Evolutionary conservation across 1,140 invertebrate genomes (phyloP), one percentile per base, ranked within the genome.

Genomic region (Ctenoplectra terminalis): DNA sequence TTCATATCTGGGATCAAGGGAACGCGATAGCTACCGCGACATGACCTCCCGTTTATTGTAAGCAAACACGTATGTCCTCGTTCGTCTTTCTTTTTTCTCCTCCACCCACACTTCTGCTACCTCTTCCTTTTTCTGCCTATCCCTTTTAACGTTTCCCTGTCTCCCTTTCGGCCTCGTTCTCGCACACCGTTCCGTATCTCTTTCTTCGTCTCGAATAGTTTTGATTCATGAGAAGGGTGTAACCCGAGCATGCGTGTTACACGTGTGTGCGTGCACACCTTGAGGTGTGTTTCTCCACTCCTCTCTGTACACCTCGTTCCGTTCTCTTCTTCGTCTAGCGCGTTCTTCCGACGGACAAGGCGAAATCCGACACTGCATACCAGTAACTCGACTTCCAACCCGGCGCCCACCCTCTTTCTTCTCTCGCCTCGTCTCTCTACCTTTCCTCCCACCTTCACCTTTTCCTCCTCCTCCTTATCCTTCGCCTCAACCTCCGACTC

Each of bases 361-460:
- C 85, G 91, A 91, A 91, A 92, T 87, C 81, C 75, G 87, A 92
- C 85, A 91, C 88, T 90, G 86, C 85, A 87, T 90, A 86, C 89
- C 87, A 89, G 88, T 87, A 85, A 85, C 84, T 83, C 79, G 79
- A 89, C 87, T 88, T 86, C 79, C 81, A 83, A 56, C 75, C 58
- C 60, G 78, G 56, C 71, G 71, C 60, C 74, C 64, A 75, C 81
- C 67, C 26, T 46, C 63, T 63, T 73, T 50, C 73, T 70, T 71
- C 66, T 54, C 70, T 70, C 64, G 58, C 81, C 74, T 46, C 46
- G 48, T 70, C 48, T 29, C 54, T 54, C 46, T n/a, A 56, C 63
- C 75, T 34, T 58, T 26, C 75, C 50, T 46, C 29, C 50, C 52
- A 31, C 40, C 66, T 23, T 46, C 43, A 26, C 37, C 63, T 64